Evolutionary conservation across 1,140 invertebrate species (phyloP).

Genomic region (Latrodectus geometricus): DNA sequence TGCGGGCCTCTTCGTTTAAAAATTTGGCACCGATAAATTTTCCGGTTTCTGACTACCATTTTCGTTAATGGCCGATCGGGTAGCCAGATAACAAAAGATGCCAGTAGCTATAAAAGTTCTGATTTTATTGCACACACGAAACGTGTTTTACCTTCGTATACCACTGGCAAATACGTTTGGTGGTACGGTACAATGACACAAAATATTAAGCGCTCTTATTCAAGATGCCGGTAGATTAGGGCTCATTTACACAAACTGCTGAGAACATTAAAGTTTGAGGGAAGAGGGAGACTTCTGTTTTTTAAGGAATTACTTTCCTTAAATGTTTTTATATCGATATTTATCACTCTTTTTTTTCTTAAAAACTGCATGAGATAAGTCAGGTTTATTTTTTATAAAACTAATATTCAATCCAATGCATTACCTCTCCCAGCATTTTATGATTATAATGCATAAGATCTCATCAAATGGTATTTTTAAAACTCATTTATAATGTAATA

Average conservation of each 20-base stretch:
- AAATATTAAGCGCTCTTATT: neutral
- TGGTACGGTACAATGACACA: neutral
- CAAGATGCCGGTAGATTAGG: neutral
- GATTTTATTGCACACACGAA: neutral
- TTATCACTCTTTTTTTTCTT: too few species aligned
- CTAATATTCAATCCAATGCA: too few species aligned
- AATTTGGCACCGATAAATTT: conserved; percentile 54
- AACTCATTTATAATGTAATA: too few species aligned
- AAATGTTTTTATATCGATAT: too few species aligned
- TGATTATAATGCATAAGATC: too few species aligned
- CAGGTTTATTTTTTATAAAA: too few species aligned
- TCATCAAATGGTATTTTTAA: too few species aligned
- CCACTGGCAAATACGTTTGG: neutral
- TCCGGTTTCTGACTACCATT: conserved; percentile 28
- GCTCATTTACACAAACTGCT: neutral
- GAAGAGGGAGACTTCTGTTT: too few species aligned
- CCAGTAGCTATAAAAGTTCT: neutral
- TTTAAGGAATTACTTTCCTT: too few species aligned
- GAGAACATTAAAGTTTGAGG: neutral
- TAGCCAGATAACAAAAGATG: conserved; percentile 3
- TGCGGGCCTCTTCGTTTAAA: conserved; percentile 15
- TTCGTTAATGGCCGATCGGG: conserved; percentile 39
- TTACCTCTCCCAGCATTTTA: too few species aligned
- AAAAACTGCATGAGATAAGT: too few species aligned
- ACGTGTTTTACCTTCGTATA: neutral